A percentile compares a stretch with the other conserved stretches of the same genome.
Conservation (phyloP, 2,113 vertebrate species). For the Aptenodytes forsteri region DNA sequence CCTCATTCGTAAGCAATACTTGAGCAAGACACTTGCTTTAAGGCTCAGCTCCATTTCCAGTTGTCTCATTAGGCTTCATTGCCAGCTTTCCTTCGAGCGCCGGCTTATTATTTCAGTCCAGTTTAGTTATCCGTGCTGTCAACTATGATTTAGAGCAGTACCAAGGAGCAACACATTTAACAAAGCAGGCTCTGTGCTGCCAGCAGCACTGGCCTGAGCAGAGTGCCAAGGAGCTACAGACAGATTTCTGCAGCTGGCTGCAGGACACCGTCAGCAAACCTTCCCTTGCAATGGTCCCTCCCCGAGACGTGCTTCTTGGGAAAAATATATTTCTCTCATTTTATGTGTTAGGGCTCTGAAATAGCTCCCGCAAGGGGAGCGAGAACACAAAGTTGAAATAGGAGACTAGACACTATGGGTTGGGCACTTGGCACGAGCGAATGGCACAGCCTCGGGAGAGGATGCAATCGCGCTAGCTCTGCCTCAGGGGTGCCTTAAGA, state of each 20-base stretch:
- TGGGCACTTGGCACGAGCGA: background rate
- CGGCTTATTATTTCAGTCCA: background rate
- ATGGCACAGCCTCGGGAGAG: background rate
- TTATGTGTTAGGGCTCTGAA: background rate
- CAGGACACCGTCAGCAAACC: background rate
- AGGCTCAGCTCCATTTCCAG: background rate
- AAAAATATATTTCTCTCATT: background rate
- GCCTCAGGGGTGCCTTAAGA: background rate
- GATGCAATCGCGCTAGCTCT: background rate
- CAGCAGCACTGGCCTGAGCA: background rate
- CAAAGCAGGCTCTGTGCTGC: background rate
- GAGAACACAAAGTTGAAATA: background rate
- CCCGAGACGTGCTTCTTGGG: rapidly evolving
- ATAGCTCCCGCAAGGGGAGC: background rate
- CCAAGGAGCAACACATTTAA: background rate
- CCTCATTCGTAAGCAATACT: background rate
- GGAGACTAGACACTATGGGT: background rate
- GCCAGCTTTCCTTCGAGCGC: background rate
- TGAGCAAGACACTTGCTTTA: background rate
- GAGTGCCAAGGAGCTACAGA: background rate
- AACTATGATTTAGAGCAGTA: background rate
- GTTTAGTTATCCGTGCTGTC: background rate
- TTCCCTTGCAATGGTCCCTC: background rate
- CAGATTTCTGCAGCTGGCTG: background rate
- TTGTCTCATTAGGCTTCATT: background rate